Conservation (phyloP, 2,113 vertebrate species). For the Leiothrix lutea region DNA sequence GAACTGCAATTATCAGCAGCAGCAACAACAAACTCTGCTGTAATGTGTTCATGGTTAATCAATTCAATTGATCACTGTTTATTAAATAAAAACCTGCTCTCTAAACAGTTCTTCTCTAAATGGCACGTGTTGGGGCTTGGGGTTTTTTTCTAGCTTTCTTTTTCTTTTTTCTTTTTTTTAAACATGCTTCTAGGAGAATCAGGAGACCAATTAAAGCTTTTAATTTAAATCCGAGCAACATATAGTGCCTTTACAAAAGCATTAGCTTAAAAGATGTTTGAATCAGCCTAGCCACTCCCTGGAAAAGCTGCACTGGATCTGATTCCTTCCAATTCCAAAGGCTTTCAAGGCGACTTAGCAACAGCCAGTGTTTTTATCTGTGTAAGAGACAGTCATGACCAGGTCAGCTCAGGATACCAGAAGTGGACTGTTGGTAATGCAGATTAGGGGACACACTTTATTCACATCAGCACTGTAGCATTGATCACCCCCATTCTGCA, state of each 20-base stretch:
- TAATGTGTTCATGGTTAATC: slow-evolving; percentile 72
- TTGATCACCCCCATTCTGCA: slow-evolving; percentile 41
- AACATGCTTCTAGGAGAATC: slow-evolving; percentile 9
- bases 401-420: slow-evolving; percentile 59
- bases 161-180: background rate
- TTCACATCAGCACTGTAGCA: slow-evolving; percentile 42
- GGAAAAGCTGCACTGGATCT: background rate
- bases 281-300: background rate
- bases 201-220: slow-evolving; percentile 55
- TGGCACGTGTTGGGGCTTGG: background rate
- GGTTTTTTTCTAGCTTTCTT: background rate
- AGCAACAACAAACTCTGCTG: slow-evolving; percentile 50
- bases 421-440: slow-evolving; percentile 28
- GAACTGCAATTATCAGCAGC: slow-evolving; percentile 58
- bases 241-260: background rate
- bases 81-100: slow-evolving; percentile 78
- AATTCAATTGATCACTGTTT: slow-evolving; percentile 75
- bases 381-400: slow-evolving; percentile 34
- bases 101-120: slow-evolving; percentile 60
- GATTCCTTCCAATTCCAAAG: background rate
- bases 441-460: slow-evolving; percentile 43
- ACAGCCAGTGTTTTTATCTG: background rate
- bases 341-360: slow-evolving; percentile 15
- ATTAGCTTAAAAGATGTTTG: background rate
- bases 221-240: slow-evolving; percentile 49